Evolutionary conservation across 2,888 invertebrate species (phyloP).

Genomic region (Nomada flava): DNA sequence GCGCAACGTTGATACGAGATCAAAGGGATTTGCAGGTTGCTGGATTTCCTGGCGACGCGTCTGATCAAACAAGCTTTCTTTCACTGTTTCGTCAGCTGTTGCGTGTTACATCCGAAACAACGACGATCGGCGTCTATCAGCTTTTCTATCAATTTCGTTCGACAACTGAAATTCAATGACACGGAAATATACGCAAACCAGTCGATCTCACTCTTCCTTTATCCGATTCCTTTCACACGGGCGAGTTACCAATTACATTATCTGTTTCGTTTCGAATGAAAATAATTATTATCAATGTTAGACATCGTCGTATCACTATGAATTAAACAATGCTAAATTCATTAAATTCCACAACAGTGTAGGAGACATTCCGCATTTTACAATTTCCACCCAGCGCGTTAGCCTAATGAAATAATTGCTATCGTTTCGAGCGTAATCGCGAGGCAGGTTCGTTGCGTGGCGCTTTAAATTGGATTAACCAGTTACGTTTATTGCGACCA

Average conservation of each 20-base stretch:
- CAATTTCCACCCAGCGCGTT: background rate
- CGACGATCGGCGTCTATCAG: background rate
- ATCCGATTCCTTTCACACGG: background rate
- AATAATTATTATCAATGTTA: too few species aligned
- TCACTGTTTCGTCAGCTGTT: background rate
- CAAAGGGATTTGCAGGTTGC: constrained; percentile 19
- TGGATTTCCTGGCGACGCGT: background rate
- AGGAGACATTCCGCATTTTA: background rate
- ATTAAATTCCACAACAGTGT: too few species aligned
- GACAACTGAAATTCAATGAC: background rate
- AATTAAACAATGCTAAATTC: too few species aligned
- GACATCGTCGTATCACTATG: background rate
- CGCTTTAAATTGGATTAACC: background rate
- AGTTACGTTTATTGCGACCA: background rate
- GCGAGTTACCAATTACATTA: background rate
- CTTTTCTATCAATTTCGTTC: background rate
- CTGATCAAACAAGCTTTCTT: background rate
- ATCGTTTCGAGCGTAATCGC: background rate
- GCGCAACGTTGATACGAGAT: background rate
- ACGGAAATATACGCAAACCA: background rate
- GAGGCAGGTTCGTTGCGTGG: background rate
- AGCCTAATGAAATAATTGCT: background rate
- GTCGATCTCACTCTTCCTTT: background rate
- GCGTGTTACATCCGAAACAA: background rate
- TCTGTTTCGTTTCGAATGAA: background rate